Evolutionary conservation across 2,113 vertebrate species (phyloP).

Genomic region (Opisthocomus hoazin): DNA sequence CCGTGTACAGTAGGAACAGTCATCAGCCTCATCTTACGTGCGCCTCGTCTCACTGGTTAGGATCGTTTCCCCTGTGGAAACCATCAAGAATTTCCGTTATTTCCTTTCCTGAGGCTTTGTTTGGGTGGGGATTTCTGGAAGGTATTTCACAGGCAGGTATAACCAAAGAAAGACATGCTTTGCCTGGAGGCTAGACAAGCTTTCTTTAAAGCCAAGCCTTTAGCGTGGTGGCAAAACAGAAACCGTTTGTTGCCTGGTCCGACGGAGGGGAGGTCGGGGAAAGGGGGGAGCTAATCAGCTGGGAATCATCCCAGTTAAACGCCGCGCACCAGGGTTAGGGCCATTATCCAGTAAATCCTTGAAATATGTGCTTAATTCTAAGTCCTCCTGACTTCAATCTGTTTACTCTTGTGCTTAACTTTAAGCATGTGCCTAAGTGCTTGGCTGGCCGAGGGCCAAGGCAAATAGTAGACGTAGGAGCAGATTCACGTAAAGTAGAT

Average conservation of each 20-base stretch:
- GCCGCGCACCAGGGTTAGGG: neutral
- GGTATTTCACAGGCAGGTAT: slow-evolving; percentile 59
- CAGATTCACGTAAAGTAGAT: neutral
- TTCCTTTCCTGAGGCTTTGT: slow-evolving; percentile 63
- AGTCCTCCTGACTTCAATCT: slow-evolving; percentile 44
- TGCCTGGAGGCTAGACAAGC: neutral
- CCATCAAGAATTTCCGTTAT: slow-evolving; percentile 57
- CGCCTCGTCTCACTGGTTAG: slow-evolving; percentile 14
- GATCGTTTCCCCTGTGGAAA: slow-evolving; percentile 32
- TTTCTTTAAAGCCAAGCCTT: slow-evolving; percentile 18
- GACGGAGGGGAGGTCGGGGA: neutral
- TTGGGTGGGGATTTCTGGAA: slow-evolving; percentile 63
- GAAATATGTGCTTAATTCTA: slow-evolving; percentile 58
- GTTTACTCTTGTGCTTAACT: slow-evolving; percentile 59
- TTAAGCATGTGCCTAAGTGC: slow-evolving; percentile 58
- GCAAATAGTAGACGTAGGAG: neutral
- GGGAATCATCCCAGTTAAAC: slow-evolving; percentile 24
- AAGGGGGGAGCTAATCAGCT: slow-evolving; percentile 11
- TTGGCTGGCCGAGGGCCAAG: slow-evolving; percentile 35
- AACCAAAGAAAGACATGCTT: slow-evolving; percentile 45
- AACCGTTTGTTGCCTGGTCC: neutral
- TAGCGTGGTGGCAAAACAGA: neutral
- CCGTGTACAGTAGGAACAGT: slow-evolving; percentile 21
- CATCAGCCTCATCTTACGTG: slow-evolving; percentile 43
- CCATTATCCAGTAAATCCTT: slow-evolving; percentile 50